Evolutionary conservation across 2,888 invertebrate species (phyloP).

Genomic region (Hypercompe scribonia): DNA sequence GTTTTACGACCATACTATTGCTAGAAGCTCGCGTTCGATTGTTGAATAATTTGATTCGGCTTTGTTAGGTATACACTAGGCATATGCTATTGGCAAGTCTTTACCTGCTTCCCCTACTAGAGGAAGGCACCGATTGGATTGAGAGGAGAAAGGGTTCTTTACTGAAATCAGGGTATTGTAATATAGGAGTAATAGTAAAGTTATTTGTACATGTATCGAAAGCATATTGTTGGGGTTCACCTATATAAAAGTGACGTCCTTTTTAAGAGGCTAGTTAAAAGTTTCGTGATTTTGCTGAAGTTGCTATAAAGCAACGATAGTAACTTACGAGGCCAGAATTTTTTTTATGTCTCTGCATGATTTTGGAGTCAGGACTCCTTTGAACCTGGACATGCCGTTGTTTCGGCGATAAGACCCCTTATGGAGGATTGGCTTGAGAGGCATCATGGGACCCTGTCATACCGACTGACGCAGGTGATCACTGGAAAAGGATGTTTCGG

Average conservation of each 20-base stretch:
- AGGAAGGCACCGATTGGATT: constrained; percentile 21
- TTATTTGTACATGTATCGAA: constrained; percentile 24
- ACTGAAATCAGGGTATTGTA: no score
- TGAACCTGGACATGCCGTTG: no score
- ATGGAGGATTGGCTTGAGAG: no score
- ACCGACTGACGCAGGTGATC: no score
- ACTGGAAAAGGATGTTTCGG: no score
- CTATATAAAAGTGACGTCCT: constrained; percentile 22
- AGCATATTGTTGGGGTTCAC: constrained; percentile 13
- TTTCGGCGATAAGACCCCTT: no score
- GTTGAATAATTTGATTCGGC: constrained; percentile 41
- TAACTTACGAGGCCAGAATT: constrained; percentile 14
- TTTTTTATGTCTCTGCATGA: constrained; percentile 26
- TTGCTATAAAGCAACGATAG: constrained; percentile 22
- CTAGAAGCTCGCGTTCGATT: constrained; percentile 61
- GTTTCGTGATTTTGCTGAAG: constrained; percentile 27
- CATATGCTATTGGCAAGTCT: no score
- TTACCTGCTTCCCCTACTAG: constrained; percentile 20
- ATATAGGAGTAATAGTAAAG: constrained; percentile 9
- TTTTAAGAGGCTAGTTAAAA: no score
- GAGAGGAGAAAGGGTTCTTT: constrained; percentile 21
- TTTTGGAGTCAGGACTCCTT: constrained; percentile 24
- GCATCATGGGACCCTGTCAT: no score
- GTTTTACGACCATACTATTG: constrained; percentile 42
- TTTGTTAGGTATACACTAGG: constrained; percentile 38